Percentiles rank a stretch among this genome's conserved stretches.
These are phyloP conservation scores for Otolemur crassicaudatus DNA, from an alignment of 2,797 vertebrate genomes.

Conservation along the genomic window DNA sequence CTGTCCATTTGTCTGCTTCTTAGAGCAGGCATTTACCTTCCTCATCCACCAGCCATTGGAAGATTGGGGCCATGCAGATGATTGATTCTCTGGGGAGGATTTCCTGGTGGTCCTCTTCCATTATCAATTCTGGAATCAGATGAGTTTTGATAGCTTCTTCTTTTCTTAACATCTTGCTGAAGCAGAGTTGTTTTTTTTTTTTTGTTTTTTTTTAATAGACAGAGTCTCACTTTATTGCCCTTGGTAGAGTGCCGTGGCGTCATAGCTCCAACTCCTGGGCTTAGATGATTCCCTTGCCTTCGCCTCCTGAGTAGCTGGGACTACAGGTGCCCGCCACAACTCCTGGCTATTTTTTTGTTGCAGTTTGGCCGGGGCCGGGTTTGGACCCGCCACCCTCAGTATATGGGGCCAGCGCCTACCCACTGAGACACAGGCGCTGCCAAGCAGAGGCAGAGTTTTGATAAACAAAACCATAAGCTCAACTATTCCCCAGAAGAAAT, in stretches of 20 bases:
- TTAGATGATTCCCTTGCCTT: too few relatives aligned
- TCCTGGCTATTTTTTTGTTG: too few relatives aligned
- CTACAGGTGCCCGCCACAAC: too few relatives aligned
- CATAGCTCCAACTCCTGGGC: too few relatives aligned
- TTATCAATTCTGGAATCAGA: conserved; percentile 91
- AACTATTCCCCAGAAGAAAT: conserved; percentile 95
- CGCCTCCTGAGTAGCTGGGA: too few relatives aligned
- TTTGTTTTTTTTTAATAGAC: too few relatives aligned
- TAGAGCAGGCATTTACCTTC: conserved; percentile 97
- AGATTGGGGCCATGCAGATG: conserved; percentile 92
- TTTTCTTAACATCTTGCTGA: conserved; percentile 91
- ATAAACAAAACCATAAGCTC: conserved; percentile 95
- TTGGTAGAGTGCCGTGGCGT: too few relatives aligned
- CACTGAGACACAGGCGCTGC: too few relatives aligned
- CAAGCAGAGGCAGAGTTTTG: conserved; percentile 88
- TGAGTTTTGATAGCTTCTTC: conserved; percentile 86
- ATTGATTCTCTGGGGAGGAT: conserved; percentile 93
- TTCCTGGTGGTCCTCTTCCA: conserved; percentile 94
- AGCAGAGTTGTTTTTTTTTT: conserved; percentile 68
- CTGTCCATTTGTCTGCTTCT: conserved; percentile 90
- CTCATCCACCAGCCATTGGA: conserved; percentile 99
- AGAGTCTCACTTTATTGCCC: too few relatives aligned
- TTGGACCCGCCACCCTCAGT: too few relatives aligned
- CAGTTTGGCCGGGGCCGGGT: too few relatives aligned
- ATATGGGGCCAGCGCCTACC: too few relatives aligned